These are phyloP conservation scores for Ptychoptera albimana DNA, from an alignment of 2,888 invertebrate species.

Conservation along the genomic window DNA sequence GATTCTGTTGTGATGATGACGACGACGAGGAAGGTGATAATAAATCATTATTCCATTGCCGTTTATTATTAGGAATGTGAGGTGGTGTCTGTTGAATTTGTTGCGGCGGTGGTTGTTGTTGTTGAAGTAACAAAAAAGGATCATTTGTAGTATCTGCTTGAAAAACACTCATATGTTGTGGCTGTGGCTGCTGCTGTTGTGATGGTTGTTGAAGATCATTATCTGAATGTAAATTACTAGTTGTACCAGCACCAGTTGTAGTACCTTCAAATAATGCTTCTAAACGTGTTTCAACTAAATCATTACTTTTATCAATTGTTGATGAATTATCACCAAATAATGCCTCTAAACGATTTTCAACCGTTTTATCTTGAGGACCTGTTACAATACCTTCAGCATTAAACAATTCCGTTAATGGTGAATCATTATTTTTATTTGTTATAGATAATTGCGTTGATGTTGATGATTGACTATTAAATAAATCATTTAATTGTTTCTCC, in stretches of 20 bases:
- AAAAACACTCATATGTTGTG: background rate
- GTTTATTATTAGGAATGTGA: slow-evolving; percentile 8
- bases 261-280: slow-evolving; percentile 26
- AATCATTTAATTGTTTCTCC: slow-evolving; percentile 20
- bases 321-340: slow-evolving; percentile 23
- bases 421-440: slow-evolving; percentile 1
- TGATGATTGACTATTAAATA: slow-evolving; percentile 15
- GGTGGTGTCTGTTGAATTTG: background rate
- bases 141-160: no score
- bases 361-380: slow-evolving; percentile 22
- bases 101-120: background rate
- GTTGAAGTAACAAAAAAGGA: background rate
- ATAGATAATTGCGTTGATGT: slow-evolving; percentile 10
- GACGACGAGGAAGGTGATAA: slow-evolving; percentile 16
- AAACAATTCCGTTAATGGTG: slow-evolving; percentile 7
- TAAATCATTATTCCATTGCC: slow-evolving; percentile 9
- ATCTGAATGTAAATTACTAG: background rate
- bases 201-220: background rate
- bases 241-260: background rate
- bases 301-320: slow-evolving; percentile 9
- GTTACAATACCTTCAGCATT: slow-evolving; percentile 7
- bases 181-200: background rate
- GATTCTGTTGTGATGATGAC: slow-evolving; percentile 3
- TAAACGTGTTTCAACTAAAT: slow-evolving; percentile 25
- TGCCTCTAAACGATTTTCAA: slow-evolving; percentile 28